Evolutionary conservation across 2,113 vertebrate species (phyloP).

Genomic region (Speoplatyrhinus poulsoni): DNA sequence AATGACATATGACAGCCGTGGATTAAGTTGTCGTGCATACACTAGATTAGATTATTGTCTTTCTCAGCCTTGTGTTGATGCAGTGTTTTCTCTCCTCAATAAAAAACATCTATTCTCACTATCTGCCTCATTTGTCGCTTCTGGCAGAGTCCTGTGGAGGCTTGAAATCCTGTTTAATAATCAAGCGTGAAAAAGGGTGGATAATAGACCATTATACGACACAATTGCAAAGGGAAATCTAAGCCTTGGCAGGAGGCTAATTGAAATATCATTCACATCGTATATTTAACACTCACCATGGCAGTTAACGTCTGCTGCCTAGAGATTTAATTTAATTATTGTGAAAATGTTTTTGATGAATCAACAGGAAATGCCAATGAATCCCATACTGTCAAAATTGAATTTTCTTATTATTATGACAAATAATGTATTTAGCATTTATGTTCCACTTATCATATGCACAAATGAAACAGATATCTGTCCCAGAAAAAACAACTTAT

Average conservation of each 20-base stretch:
- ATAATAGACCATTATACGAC: conserved; percentile 69
- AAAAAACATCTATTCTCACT: conserved; percentile 68
- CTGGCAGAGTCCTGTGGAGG: conserved; percentile 43
- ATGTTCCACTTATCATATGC: too few species aligned
- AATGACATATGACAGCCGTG: conserved; percentile 37
- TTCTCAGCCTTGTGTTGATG: background rate
- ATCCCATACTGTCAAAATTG: too few species aligned
- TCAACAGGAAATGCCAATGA: too few species aligned
- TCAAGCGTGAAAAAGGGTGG: conserved; percentile 59
- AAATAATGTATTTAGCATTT: too few species aligned
- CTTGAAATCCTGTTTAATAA: conserved; percentile 74
- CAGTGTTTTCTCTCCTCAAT: conserved; percentile 45
- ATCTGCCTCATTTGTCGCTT: conserved; percentile 63
- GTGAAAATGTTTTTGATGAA: background rate
- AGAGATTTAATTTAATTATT: conserved; percentile 42
- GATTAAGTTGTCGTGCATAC: conserved; percentile 46
- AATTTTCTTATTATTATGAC: too few species aligned
- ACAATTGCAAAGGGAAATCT: conserved; percentile 59
- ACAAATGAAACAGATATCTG: too few species aligned
- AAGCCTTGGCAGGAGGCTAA: conserved; percentile 58
- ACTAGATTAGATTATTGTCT: background rate
- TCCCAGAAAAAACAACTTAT: too few species aligned
- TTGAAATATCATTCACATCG: conserved; percentile 67
- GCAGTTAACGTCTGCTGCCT: conserved; percentile 40
- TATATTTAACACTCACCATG: conserved; percentile 34